Base-by-base conservation (phyloP, 1,140 invertebrate species). In the Dendrolimus kikuchii region DNA sequence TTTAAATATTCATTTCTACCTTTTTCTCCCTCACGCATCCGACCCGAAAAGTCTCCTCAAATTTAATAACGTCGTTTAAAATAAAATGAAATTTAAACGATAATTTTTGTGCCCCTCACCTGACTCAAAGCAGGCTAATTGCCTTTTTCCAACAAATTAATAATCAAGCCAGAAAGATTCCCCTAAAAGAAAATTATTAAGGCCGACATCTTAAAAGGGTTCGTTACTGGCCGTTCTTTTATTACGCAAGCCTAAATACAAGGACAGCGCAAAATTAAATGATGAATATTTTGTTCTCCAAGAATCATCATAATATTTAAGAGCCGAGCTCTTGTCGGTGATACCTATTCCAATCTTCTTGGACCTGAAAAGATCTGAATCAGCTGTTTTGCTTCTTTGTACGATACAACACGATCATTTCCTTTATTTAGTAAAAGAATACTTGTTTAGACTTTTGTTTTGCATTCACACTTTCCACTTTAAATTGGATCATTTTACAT, bases 81-180 rank as follows among this genome's bases (percentile, higher is more conserved):
- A 49, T 55, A 38, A 44, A 45, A 44, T 38, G 60, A 66, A 68
- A 66, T 70, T 68, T 59, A 68, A 70, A 71, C 62, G 57, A 62
- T 60, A 60, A 71, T 62, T 68, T 68, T 55, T 60, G 44, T 55
- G 51, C 68, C 40, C 23, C 59, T 62, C 63, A 66, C 61, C 65
- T 68, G 59, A 53, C 60, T 64, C 59, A 71, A 68, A 66, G 57
- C 60, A 49, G 48, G 44, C 51, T 68, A 70, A 70, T 66, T 71
- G 62, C 58, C 60, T 51, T 64, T 65, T 62, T 59, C 56, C 48
- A 63, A 57, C 55, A 57, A 64, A 65, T 73, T 63, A 66, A 64
- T 60, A 65, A 53, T 38, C 54, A 39, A 52, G 52, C 58, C 41
- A 60, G 46, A 63, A 67, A 64, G 52, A 44, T 39, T 38, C 45